Base-by-base conservation (phyloP, 1,140 invertebrate species). In the Zaprionus inermis region DNA sequence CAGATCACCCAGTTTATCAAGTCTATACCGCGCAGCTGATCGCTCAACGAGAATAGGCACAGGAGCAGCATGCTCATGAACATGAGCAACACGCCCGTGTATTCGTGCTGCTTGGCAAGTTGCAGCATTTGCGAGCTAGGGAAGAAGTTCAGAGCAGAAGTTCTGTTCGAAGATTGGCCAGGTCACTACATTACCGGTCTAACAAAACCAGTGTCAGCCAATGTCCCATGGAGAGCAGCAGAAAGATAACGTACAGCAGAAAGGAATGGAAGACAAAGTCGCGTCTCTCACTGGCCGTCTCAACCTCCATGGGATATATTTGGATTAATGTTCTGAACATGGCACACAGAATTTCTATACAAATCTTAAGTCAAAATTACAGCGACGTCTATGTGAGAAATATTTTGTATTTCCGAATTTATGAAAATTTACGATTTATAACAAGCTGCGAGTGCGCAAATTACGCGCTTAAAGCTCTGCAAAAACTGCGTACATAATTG, bases 401-500 rank as follows among this genome's bases (percentile, higher is more conserved):
- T 30, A 20, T 11, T n/a, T n/a, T n/a, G n/a, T n/a, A n/a, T n/a
- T n/a, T n/a, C n/a, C n/a, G n/a, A n/a, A n/a, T n/a, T 63, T 22
- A 5, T 38, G 22, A 36, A 18, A 22, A 49, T 12, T 1, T 10
- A 49, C 44, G 11, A 49, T 10, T 4, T 28, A 3, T 28, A 49
- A 49, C 18, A 49, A 49, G 12, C 16, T 10, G 6, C 22, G 18
- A 49, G 41, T 18, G 16, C 16, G 52, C 46, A 68, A 76, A 79
- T 79, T 55, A 41, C n/a, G 59, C 49, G 16, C 63, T 52, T 76
- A 70, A 78, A 32, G 22, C 20, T 20, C 38, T 20, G 30, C 20
- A 24, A 51, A 51, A 36, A 14, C 32, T 24, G 46, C 57, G 16
- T 73, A 61, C 44, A 88, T 83, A 86, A 86, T 86, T 86, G 83